phyloP scores from a whole-genome alignment of 2,797 vertebrate genomes.

The Phyllotis vaccarum region DNA sequence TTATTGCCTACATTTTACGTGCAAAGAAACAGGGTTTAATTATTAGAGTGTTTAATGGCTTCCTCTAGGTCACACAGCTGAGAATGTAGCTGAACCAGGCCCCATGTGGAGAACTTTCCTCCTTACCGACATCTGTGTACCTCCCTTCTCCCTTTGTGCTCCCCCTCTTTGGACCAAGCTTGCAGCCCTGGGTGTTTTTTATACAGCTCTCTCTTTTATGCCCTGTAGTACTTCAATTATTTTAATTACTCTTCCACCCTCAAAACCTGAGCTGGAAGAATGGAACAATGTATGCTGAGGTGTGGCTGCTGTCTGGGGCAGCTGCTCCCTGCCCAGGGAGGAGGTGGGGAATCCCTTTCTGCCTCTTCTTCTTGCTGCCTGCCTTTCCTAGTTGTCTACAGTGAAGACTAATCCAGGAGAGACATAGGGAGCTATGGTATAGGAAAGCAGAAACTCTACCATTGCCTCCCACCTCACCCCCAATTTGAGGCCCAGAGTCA shows the following conservation, averaged over 20 bases:
- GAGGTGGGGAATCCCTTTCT: neutral
- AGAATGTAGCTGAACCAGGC: conserved; percentile 20
- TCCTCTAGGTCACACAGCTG: conserved; percentile 5
- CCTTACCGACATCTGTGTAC: neutral
- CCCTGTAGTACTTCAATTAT: conserved; percentile 65
- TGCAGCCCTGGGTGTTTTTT: conserved; percentile 32
- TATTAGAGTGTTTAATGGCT: conserved; percentile 49
- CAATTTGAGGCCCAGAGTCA: neutral
- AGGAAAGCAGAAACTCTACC: conserved; percentile 9
- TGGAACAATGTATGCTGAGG: conserved; percentile 71
- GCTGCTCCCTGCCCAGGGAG: conserved; percentile 55
- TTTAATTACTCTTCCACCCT: conserved; percentile 58
- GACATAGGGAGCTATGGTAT: neutral
- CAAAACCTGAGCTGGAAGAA: conserved; percentile 33
- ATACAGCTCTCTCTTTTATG: conserved; percentile 47
- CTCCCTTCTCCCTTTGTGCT: neutral
- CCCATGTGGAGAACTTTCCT: neutral
- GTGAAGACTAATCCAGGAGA: neutral
- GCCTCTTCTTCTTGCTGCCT: neutral
- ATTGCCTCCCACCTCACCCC: neutral
- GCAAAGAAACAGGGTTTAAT: conserved; percentile 53
- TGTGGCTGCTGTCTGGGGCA: conserved; percentile 67
- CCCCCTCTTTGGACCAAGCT: neutral
- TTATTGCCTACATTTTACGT: conserved; percentile 59
- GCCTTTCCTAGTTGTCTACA: neutral